These are phyloP conservation scores for Gobionotothen gibberifrons DNA, from an alignment of 2,797 vertebrate species.

Conservation along the genomic window DNA sequence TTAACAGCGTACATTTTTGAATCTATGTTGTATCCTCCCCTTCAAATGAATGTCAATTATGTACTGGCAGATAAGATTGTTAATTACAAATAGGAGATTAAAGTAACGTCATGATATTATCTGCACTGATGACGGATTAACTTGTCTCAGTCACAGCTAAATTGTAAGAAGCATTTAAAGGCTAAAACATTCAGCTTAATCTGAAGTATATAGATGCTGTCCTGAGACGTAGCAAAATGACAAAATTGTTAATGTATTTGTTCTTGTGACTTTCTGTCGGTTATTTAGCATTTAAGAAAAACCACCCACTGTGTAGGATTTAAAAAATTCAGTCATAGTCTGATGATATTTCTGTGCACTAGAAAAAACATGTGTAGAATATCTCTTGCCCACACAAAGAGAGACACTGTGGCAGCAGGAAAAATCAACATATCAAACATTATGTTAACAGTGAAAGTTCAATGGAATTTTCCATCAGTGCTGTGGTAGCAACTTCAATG, in stretches of 20 bases:
- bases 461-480: slow-evolving; percentile 77
- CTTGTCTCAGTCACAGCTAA: slow-evolving; percentile 14
- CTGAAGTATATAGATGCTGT: slow-evolving; percentile 4
- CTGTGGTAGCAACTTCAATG: slow-evolving; percentile 57
- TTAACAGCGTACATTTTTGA: not conserved
- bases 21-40: not conserved
- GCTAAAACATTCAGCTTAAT: slow-evolving; percentile 3
- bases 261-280: slow-evolving; percentile 7
- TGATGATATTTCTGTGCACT: slow-evolving; percentile 15
- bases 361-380: slow-evolving; percentile 17
- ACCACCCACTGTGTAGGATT: not conserved
- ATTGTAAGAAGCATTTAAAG: not conserved
- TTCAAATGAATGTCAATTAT: not conserved
- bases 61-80: not conserved
- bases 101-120: slow-evolving; percentile 26
- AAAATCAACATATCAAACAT: slow-evolving; percentile 66
- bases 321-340: not conserved
- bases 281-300: slow-evolving; percentile 2
- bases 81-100: slow-evolving; percentile 30
- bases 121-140: slow-evolving; percentile 31
- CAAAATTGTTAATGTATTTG: not conserved
- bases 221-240: slow-evolving; percentile 7
- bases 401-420: slow-evolving; percentile 45
- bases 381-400: slow-evolving; percentile 45
- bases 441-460: slow-evolving; percentile 67